Base-by-base conservation (phyloP, 2,797 vertebrate species). In the Sparus aurata region DNA sequence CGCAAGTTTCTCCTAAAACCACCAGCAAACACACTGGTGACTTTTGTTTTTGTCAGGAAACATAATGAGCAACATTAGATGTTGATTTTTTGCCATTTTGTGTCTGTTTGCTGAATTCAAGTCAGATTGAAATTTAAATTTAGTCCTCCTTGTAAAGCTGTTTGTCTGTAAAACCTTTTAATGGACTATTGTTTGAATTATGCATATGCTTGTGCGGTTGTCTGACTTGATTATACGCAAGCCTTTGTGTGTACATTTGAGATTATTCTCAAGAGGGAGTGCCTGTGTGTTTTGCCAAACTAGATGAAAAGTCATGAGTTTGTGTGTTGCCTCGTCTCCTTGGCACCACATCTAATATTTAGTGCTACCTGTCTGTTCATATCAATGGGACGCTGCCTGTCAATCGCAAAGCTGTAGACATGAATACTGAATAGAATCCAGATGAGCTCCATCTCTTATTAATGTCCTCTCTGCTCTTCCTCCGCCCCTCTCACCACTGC, bases 381-480 rank as follows among this genome's bases (percentile, higher is more conserved):
- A 78, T 78, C 67, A 86, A 81, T 77, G 60, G 86, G 78, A 77
- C 41, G 17, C 83, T 70, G 78, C 73, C 79, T 82, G 82, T 79
- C 85, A 78, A 63, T 87, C 64, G 61, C 22, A 83, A 86, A 71
- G 58, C 69, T 68, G 69, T 50, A 73, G 41, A 75, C 60, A 87
- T 85, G 69, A 87, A 89, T 84, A 71, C 69, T 78, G 66, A 45
- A 87, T 70, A 60, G 68, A 83, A 81, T 86, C 64, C 76, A 85
- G 76, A 88, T 87, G 77, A 88, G 75, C 69, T 77, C 25, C 72
- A 86, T 85, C 52, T 81, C 63, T 88, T 79, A 85, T 89, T 90
- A 75, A 79, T 75, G 61, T 73, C 73, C 53, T 70, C 46, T 60
- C 57, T 12, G 55, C 53, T 49, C n/a, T 13, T 66, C 66, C 46